Percentiles rank a stretch among this genome's conserved stretches.
phyloP scores from a whole-genome alignment of 2,888 invertebrate species.

The Ennomos fuscantarius region DNA sequence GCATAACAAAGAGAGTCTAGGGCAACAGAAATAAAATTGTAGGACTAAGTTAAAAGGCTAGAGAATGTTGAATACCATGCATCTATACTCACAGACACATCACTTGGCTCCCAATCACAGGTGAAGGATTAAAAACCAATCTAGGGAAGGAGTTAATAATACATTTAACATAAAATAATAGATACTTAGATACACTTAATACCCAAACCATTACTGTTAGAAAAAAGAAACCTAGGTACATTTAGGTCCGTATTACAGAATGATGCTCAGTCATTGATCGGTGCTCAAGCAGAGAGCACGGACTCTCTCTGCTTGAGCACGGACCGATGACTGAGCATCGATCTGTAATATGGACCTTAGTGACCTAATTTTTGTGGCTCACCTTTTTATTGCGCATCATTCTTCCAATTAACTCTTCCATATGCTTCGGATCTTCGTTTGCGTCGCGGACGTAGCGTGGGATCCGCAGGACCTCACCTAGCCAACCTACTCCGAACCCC shows the following conservation, averaged over 20 bases:
- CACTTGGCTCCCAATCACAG: constrained; percentile 1
- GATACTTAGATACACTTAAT: not conserved
- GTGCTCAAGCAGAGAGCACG: no score
- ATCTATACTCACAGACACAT: constrained; percentile 11
- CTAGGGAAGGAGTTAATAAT: constrained; percentile 14
- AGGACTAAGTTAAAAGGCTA: no score
- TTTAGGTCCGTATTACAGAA: no score
- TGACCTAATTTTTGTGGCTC: constrained; percentile 42
- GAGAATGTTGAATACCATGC: not conserved
- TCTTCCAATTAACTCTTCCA: constrained; percentile 86
- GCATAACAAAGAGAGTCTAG: no score
- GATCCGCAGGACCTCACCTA: constrained; percentile 93
- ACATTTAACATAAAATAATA: constrained; percentile 5
- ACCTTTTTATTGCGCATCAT: constrained; percentile 88
- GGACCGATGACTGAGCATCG: no score
- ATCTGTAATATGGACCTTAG: no score
- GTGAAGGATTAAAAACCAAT: constrained; percentile 18
- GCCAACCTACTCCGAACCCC: constrained; percentile 95
- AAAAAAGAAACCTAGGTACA: constrained; percentile 7
- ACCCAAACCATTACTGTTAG: not conserved
- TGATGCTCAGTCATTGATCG: no score
- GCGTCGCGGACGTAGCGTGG: constrained; percentile 94
- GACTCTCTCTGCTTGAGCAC: no score
- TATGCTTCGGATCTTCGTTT: constrained; percentile 89
- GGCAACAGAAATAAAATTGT: no score